Conservation (phyloP, 2,888 invertebrate species). For the Eristalis intricaria region DNA sequence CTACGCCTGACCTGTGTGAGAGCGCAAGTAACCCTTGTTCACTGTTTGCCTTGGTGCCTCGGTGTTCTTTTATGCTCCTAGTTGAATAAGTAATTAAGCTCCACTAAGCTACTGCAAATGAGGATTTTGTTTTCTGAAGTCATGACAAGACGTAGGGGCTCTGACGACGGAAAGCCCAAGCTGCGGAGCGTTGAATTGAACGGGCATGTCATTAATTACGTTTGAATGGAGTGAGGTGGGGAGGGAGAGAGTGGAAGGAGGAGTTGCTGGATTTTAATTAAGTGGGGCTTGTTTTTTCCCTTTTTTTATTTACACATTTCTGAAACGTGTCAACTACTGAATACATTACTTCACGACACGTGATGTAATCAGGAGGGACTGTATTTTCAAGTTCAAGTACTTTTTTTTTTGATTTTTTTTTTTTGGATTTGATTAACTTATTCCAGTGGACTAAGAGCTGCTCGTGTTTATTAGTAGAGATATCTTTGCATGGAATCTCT, state of each 20-base stretch:
- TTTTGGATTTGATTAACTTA: no score
- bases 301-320: background rate
- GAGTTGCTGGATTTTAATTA: background rate
- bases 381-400: background rate
- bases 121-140: background rate
- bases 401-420: no score
- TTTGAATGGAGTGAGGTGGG: background rate
- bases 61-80: background rate
- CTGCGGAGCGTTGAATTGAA: background rate
- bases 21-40: background rate
- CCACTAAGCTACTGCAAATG: slow-evolving; percentile 9
- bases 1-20: background rate
- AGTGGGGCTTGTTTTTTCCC: background rate
- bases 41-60: background rate
- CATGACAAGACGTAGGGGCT: background rate
- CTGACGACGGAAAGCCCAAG: background rate
- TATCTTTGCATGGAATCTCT: no score
- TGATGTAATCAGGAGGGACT: background rate
- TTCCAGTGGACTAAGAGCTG: no score
- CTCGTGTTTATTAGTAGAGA: no score
- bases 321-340: background rate
- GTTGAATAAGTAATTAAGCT: slow-evolving; percentile 27
- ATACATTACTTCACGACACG: background rate
- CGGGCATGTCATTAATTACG: background rate
- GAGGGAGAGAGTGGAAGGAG: no score